These are phyloP conservation scores for Corella eumyota DNA, from an alignment of 23 tunicate species.

Conservation along the genomic window DNA sequence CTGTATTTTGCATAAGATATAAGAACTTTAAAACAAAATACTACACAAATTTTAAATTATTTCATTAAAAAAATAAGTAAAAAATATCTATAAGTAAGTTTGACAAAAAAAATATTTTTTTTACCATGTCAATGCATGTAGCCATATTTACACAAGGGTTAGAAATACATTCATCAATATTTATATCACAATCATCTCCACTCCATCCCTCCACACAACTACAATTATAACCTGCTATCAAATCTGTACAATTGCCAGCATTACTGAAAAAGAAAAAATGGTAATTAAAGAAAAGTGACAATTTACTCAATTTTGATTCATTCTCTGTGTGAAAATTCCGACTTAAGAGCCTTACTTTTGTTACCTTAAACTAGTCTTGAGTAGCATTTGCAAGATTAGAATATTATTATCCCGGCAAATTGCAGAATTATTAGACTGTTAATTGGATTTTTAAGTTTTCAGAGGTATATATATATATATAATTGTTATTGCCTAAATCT, in stretches of 20 bases:
- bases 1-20: background rate
- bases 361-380: no score
- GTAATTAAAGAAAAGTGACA: no score
- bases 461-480: no score
- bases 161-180: constrained; percentile 43
- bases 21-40: background rate
- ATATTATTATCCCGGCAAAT: no score
- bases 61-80: background rate
- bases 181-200: constrained; percentile 30
- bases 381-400: no score
- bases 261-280: background rate
- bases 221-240: constrained; percentile 31
- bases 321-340: no score
- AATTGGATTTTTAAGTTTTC: no score
- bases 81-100: background rate
- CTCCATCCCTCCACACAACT: constrained; percentile 41
- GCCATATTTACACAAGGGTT: constrained; percentile 29
- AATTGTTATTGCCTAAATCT: no score
- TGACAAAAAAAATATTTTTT: no score
- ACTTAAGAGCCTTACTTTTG: no score
- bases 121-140: constrained; percentile 27
- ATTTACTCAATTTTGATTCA: no score
- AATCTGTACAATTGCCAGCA: constrained; percentile 33
- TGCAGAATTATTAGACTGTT: no score
- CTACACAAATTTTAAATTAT: background rate